Percentiles rank a stretch among this genome's conserved stretches.
phyloP scores from a whole-genome alignment of 2,113 vertebrate species.

The Chamaetylas fuelleborni region DNA sequence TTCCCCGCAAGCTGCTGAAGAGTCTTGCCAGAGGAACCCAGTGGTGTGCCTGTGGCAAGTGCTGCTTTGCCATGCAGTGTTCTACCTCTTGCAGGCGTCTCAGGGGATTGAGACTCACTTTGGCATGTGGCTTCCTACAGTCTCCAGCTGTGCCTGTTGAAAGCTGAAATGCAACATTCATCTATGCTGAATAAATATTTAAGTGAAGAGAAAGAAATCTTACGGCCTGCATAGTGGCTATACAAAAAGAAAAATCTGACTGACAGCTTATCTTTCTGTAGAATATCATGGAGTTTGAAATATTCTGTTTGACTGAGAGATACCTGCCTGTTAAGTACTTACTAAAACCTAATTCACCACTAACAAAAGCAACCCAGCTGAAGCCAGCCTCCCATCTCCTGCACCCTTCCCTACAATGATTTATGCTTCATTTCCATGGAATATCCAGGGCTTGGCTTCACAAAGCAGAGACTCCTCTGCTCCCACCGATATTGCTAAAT shows the following conservation, averaged over 20 bases:
- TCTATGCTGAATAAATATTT: background rate
- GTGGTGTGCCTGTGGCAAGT: constrained; percentile 66
- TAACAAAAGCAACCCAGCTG: background rate
- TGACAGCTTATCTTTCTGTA: background rate
- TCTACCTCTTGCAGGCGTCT: background rate
- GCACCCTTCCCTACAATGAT: background rate
- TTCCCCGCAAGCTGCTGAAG: constrained; percentile 65
- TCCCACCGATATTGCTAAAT: background rate
- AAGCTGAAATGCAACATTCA: constrained; percentile 41
- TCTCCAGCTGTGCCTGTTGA: constrained; percentile 58
- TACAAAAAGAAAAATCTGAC: background rate
- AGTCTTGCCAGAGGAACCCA: constrained; percentile 65
- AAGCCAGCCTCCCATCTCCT: background rate
- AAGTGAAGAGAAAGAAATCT: background rate
- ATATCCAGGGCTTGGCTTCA: background rate
- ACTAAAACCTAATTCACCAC: background rate
- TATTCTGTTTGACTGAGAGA: background rate
- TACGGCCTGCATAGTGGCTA: background rate
- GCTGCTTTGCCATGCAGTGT: constrained; percentile 46
- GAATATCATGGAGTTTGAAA: background rate
- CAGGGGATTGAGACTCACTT: background rate
- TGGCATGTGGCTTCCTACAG: background rate
- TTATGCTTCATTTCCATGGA: background rate
- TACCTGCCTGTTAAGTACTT: background rate
- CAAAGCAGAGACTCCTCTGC: background rate